Evolutionary conservation across 1,140 invertebrate species (phyloP).

Genomic region (Drosophila ananassae): DNA sequence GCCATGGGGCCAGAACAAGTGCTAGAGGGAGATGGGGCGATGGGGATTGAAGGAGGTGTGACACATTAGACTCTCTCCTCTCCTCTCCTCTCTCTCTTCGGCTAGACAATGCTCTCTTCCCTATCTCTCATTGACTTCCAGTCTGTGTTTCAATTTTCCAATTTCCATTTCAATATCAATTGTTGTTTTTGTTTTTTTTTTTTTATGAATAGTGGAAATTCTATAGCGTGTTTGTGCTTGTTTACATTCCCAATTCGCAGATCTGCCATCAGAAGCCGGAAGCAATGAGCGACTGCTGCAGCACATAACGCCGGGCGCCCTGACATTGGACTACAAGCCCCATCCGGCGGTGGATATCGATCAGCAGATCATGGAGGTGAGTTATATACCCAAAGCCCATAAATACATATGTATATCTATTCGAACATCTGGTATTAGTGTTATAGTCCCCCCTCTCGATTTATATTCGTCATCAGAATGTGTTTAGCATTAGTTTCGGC

Average conservation of each 20-base stretch:
- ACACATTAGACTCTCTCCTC: background rate
- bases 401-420: background rate
- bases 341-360: slow-evolving; percentile 72
- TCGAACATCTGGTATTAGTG: background rate
- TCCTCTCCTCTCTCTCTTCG: too few relatives aligned
- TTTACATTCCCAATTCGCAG: slow-evolving; percentile 60
- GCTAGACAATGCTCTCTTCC: too few relatives aligned
- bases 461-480: background rate
- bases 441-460: background rate
- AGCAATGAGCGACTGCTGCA: slow-evolving; percentile 76
- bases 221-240: slow-evolving; percentile 3
- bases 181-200: too few relatives aligned
- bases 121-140: too few relatives aligned
- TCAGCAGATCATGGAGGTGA: slow-evolving; percentile 82
- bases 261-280: slow-evolving; percentile 79
- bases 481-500: slow-evolving; percentile 1
- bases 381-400: slow-evolving; percentile 4
- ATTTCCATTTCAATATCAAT: background rate
- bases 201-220: too few relatives aligned
- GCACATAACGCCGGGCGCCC: slow-evolving; percentile 69
- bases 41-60: background rate
- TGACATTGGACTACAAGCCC: slow-evolving; percentile 74
- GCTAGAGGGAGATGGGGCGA: background rate
- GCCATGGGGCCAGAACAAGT: background rate
- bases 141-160: too few relatives aligned